Evolutionary conservation across 2,113 vertebrate genomes (phyloP), one percentile per base, ranked within the genome.

Genomic region (Apteryx owenii): DNA sequence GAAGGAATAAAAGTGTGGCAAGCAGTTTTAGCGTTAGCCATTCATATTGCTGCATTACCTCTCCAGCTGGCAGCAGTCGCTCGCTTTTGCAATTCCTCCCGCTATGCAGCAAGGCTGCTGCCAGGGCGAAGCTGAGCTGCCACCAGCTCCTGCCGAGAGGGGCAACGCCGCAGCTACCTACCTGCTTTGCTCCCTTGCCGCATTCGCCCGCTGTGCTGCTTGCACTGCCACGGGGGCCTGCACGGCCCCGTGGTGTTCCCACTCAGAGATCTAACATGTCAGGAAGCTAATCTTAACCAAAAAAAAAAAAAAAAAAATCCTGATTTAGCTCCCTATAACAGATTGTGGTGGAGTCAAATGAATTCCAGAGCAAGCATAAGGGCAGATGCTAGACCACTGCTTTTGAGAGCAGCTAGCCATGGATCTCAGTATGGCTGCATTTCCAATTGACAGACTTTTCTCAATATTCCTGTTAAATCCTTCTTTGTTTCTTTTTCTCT

Each of bases 31-130:
- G 18, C 62, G 42, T 66, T 1, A 25, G 48, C 44, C 40, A 28
- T 18, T 38, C 8, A 2, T 10, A 16, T 33, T 21, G 56, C 56
- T 2, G 1, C 2, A 1, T 15, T 20, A 6, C 4, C 2, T 0
- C 2, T 14, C 3, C 28, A 22, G 48, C 58, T 1, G 3, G 50
- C 50, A 51, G 42, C 61, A 36, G 23, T 18, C 16, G 5, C 42
- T 40, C 3, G 0, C 0, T 3, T 9, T 33, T 64, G 14, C 7
- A 23, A 18, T 48, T n/a, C 9, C 7, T 13, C 29, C 4, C 58
- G 6, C 8, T 10, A 2, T 7, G 1, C 38, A 1, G 0, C 11
- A 28, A 48, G 40, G 20, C 33, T 71, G 65, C n/a, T 22, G 29
- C 20, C n/a, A 50, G 29, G 16, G n/a, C 0, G 0, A 50, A 90